Percentiles rank a stretch among this genome's conserved stretches.
phyloP scores from a whole-genome alignment of 1,140 invertebrate genomes.

The Acromyrmex heyeri region DNA sequence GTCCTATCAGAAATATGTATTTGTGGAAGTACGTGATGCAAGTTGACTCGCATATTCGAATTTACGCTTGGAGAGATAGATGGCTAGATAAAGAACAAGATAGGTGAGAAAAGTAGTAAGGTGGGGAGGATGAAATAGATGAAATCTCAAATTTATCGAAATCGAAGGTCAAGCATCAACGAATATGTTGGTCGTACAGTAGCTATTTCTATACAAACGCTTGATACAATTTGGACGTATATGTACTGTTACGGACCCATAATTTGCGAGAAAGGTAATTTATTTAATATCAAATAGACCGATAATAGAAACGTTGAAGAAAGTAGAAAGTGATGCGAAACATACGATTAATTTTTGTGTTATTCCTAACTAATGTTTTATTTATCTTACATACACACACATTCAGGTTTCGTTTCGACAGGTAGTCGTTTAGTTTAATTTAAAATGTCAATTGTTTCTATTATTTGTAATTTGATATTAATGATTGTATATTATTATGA shows the following conservation, averaged over 20 bases:
- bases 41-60: not conserved
- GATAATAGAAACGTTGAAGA: conserved; percentile 42
- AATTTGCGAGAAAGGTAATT: conserved; percentile 11
- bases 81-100: not conserved
- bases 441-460: not conserved
- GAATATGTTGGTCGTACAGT: conserved; percentile 24
- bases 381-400: not conserved
- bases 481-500: not conserved
- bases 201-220: not conserved
- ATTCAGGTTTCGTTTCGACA: not conserved
- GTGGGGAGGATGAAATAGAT: not conserved
- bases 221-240: not conserved
- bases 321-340: conserved; percentile 48
- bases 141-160: conserved; percentile 35
- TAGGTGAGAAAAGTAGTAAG: not conserved
- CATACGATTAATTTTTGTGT: conserved; percentile 3
- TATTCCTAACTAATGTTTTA: not conserved
- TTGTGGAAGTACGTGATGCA: not conserved
- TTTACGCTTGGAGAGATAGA: not conserved
- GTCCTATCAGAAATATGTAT: not conserved
- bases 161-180: conserved; percentile 40
- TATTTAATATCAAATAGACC: conserved; percentile 43
- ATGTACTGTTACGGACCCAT: not conserved
- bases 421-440: not conserved
- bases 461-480: not conserved